These are phyloP conservation scores for Habroteleia sp. DNA, from an alignment of 2,888 invertebrate genomes.

Conservation along the genomic window DNA sequence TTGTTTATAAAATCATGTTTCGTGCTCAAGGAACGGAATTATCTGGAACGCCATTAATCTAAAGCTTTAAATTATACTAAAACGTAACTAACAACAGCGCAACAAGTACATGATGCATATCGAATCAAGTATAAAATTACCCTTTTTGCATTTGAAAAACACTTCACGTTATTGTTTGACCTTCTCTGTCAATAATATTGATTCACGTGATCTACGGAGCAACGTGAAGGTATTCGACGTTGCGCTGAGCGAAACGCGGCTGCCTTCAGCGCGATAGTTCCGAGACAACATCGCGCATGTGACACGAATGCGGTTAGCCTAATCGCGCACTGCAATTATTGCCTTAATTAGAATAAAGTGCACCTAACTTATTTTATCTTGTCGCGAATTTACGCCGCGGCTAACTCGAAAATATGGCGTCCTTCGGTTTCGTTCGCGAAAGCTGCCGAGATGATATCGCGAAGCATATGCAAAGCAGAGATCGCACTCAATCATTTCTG, in stretches of 20 bases:
- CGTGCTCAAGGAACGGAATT: too few relatives aligned
- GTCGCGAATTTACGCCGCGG: conserved; percentile 10
- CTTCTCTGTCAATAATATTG: conserved; percentile 31
- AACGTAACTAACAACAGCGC: too few relatives aligned
- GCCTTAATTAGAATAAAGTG: conserved; percentile 43
- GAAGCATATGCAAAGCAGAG: neutral
- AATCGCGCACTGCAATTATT: conserved; percentile 24
- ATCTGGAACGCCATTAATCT: too few relatives aligned
- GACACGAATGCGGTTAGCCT: conserved; percentile 36
- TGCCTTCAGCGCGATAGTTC: conserved; percentile 19
- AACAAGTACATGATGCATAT: conserved; percentile 18
- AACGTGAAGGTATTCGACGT: too few relatives aligned
- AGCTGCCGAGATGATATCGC: conserved; percentile 6
- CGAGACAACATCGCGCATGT: conserved; percentile 29
- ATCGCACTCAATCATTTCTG: conserved; percentile 3
- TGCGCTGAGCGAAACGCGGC: conserved; percentile 21
- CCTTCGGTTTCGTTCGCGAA: neutral
- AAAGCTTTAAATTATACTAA: too few relatives aligned
- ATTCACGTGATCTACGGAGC: conserved; percentile 18
- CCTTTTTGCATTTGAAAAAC: conserved; percentile 1
- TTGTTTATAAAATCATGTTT: too few relatives aligned
- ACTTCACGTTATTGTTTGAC: conserved; percentile 5
- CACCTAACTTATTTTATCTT: conserved; percentile 21
- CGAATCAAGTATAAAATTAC: too few relatives aligned
- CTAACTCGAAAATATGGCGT: conserved; percentile 21